Base-by-base conservation (phyloP, 2,797 vertebrate species). In the Petrocephalus schoutedeni region DNA sequence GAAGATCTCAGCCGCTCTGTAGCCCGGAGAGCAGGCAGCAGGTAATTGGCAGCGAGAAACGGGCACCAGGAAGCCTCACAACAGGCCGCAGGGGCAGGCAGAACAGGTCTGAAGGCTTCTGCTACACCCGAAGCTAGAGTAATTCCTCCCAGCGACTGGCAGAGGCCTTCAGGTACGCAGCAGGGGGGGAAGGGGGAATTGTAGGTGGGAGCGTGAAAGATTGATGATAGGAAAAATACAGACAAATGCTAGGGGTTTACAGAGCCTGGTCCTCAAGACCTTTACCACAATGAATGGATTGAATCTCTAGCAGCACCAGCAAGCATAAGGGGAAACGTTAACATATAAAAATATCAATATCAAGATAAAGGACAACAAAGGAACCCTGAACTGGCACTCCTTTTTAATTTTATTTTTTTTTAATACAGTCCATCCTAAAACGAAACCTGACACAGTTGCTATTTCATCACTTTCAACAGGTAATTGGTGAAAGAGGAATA, bases 201-300 rank as follows among this genome's bases (percentile, higher is more conserved):
- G 71, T 77, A 45, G 71, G 71, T 77, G 36, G 71, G 71, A 92
- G 88, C 64, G 91, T 95, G 94, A 95, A 96, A 93, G 94, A 95
- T 93, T 92, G 94, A 95, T 95, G 93, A 95, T 92, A 82, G 80
- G 12, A 93, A 92, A 94, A 91, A 89, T 87, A 91, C 91, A 94
- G 95, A 94, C 92, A 95, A 95, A 94, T 91, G 93, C 91, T 91
- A 67, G 86, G 93, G 92, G 92, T 95, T 95, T 91, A 92, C 89
- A 91, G 92, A 87, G 0, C 94, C 95, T 95, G 95, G 94, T 93
- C 93, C 89, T 90, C 91, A 94, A 93, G 92, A 93, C 92, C 90
- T 93, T 91, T 87, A 89, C 91, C 90, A 88, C 90, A 92, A 90
- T 2, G 89, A 71, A 89, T 12, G 19, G 82, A 88, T 56, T 80